Evolutionary conservation across 2,113 vertebrate species (phyloP).

Genomic region (Halcyon malimbica): DNA sequence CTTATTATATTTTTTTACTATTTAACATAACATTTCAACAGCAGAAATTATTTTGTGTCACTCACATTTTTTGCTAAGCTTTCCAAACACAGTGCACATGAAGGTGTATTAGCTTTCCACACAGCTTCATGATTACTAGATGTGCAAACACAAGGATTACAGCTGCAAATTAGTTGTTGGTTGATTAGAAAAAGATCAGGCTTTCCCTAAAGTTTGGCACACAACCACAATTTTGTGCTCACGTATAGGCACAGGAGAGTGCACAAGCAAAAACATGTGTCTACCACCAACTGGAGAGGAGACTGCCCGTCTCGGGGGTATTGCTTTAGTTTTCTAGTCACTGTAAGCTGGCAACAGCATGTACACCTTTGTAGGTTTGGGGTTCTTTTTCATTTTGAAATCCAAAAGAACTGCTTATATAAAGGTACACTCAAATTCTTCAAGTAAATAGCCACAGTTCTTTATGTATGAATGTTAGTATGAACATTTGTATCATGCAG

Average conservation of each 20-base stretch:
- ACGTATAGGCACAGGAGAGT: neutral
- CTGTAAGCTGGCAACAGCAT: neutral
- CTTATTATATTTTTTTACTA: neutral
- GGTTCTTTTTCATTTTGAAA: neutral
- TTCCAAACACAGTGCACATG: neutral
- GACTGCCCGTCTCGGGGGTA: neutral
- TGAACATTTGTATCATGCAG: neutral
- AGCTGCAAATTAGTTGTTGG: neutral
- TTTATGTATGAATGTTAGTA: neutral
- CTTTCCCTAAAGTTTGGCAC: neutral
- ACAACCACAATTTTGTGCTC: neutral
- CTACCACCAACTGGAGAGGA: rapidly evolving
- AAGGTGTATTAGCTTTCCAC: neutral
- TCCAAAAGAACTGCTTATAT: neutral
- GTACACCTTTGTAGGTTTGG: neutral
- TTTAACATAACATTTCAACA: neutral
- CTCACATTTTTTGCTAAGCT: neutral
- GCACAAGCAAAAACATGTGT: neutral
- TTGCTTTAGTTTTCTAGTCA: neutral
- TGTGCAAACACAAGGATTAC: neutral
- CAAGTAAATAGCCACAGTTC: neutral
- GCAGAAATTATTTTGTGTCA: neutral
- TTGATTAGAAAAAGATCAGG: neutral
- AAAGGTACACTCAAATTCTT: neutral
- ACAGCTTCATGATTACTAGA: neutral